Evolutionary conservation across 2,113 vertebrate species (phyloP), one percentile per base, ranked within the genome.

Genomic region (Okapia johnstoni): DNA sequence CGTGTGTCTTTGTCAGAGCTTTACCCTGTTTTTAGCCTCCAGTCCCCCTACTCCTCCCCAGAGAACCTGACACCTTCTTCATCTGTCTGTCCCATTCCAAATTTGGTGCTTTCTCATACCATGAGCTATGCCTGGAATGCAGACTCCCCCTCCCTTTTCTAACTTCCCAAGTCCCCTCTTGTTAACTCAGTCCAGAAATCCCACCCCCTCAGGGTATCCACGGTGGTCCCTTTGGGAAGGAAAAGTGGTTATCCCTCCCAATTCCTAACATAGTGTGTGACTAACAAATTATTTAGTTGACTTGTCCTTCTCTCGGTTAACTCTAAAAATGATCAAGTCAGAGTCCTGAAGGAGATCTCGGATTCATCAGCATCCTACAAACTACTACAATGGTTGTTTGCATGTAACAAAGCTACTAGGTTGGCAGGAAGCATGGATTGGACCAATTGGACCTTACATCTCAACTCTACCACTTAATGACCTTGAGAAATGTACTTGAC

Each of bases 41-140:
- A 33, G 15, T 88, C 58, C 40, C 63, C 88, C 77, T 86, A 77
- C 60, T 92, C 81, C 94, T 98, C 94, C 90, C 97, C 54, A 66
- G 97, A 98, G 97, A 98, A 98, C 97, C 86, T 88, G 97, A 98
- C 95, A 97, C 98, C 96, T 98, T 98, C 96, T 94, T 97, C 98
- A 98, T 98, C 97, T 98, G 97, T 94, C 95, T 95, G 96, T 97
- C 96, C 93, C 97, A 84, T 88, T 98, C 97, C 98, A 98, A 98
- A 98, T 98, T 96, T 98, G 97, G 97, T 96, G 95, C 96, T 97
- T 96, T 97, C 95, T 98, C 97, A 96, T 96, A 80, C 95, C 88
- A 86, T 30, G 73, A 97, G 93, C 94, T 98, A 97, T 98, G 98
- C 83, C 90, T 97, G 97, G 98, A 98, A 98, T 98, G 98, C 43